Evolutionary conservation across 2,797 vertebrate species (phyloP).

Genomic region (Rhincodon typus): DNA sequence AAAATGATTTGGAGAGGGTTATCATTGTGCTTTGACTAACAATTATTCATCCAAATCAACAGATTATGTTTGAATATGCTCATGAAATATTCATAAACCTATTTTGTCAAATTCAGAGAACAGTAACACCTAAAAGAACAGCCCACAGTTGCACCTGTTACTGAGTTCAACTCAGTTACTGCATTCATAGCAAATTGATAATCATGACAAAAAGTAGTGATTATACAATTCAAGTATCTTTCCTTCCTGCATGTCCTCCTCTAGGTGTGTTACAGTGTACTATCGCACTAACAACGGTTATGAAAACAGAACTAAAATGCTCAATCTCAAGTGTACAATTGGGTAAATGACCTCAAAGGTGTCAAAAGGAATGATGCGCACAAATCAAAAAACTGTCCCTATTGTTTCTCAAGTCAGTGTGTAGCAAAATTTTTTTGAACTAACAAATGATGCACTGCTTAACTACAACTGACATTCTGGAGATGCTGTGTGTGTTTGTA

Average conservation of each 20-base stretch:
- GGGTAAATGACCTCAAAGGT: neutral
- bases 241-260: neutral
- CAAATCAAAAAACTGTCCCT: neutral
- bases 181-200: neutral
- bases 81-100: neutral
- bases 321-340: neutral
- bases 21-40: neutral
- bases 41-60: neutral
- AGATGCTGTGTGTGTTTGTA: neutral
- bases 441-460: neutral
- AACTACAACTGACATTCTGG: neutral
- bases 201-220: neutral
- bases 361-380: neutral
- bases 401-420: neutral
- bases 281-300: neutral
- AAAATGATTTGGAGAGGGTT: neutral
- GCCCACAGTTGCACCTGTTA: neutral
- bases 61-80: neutral
- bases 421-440: neutral
- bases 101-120: neutral
- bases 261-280: neutral
- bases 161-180: neutral
- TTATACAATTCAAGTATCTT: neutral
- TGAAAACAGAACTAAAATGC: too few relatives aligned
- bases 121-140: constrained; percentile 21